Conservation (phyloP, 2,888 invertebrate genomes). For the Amphipoea oculea region DNA sequence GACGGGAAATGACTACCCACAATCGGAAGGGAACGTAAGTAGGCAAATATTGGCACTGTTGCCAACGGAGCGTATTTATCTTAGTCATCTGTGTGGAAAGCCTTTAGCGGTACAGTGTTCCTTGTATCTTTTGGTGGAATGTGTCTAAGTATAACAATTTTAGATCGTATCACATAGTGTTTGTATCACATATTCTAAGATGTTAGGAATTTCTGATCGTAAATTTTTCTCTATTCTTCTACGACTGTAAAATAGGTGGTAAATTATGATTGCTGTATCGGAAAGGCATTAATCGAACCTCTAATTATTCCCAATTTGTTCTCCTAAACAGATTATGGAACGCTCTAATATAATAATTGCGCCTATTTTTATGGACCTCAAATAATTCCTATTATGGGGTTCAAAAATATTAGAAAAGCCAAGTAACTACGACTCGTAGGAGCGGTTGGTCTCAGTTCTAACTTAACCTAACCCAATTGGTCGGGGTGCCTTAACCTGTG, state of each 20-base stretch:
- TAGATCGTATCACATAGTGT: background rate
- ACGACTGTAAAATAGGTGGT: background rate
- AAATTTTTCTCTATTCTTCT: background rate
- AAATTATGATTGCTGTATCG: background rate
- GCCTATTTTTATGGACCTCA: background rate
- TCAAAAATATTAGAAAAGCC: background rate
- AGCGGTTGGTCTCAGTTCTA: background rate
- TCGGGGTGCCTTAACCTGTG: no score
- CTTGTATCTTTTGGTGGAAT: constrained; percentile 11
- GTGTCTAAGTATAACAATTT: background rate
- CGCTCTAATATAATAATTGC: background rate
- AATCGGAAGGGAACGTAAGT: constrained; percentile 62
- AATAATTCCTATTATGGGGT: background rate
- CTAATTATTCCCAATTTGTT: no score
- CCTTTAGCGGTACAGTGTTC: constrained; percentile 11
- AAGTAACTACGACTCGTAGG: background rate
- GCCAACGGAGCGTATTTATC: constrained; percentile 52
- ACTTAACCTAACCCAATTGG: no score
- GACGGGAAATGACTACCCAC: constrained; percentile 60
- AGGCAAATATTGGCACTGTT: constrained; percentile 61
- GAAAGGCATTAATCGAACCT: background rate
- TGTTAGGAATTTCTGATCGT: background rate
- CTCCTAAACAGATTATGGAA: background rate
- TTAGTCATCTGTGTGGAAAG: constrained; percentile 29
- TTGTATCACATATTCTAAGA: background rate